Evolutionary conservation across 2,888 invertebrate genomes (phyloP), one percentile per base, ranked within the genome.

Genomic region (Clepsis dumicolana): DNA sequence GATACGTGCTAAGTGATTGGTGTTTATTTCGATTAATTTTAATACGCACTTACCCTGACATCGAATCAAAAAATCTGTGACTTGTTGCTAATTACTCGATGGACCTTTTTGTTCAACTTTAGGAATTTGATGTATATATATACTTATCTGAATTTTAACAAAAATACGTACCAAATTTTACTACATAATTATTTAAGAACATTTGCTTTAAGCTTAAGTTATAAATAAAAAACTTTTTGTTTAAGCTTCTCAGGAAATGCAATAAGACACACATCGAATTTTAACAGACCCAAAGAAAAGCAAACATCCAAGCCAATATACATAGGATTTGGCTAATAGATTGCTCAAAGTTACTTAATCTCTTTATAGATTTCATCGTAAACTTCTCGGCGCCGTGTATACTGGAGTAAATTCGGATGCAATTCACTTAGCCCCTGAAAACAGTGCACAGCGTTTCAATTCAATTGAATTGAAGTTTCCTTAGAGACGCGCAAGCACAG

Each of bases 361-460:
- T 68, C 68, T 59, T 64, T 68, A 68, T 59, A 64, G 59, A 68
- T 68, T 68, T 68, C 44, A 53, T 44, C 57, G 68, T 68, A 59
- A 68, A 68, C 68, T 64, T 68, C 57, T 24, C 54, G 29, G 56
- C 35, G n/a, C 29, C 64, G 59, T 69, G 64, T 64, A 65, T 41
- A 57, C 48, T 38, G 16, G 54, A 24, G 56, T 60, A 65, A 70
- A 70, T 63, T 65, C 56, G 66, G 60, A 65, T 71, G 65, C 69
- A 65, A 71, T 70, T 71, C 71, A 71, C 71, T 71, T 70, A 53
- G 71, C 70, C 54, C 62, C 64, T 69, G 71, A 62, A 62, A 65
- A 74, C 73, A 73, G 72, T 74, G 73, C 66, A 73, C 71, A 72
- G 74, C 78, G 80, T 83, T 84, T 84, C 83, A 83, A 86, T 85